Base-by-base conservation (phyloP, 2,113 vertebrate species). In the Oceanodroma tethys region DNA sequence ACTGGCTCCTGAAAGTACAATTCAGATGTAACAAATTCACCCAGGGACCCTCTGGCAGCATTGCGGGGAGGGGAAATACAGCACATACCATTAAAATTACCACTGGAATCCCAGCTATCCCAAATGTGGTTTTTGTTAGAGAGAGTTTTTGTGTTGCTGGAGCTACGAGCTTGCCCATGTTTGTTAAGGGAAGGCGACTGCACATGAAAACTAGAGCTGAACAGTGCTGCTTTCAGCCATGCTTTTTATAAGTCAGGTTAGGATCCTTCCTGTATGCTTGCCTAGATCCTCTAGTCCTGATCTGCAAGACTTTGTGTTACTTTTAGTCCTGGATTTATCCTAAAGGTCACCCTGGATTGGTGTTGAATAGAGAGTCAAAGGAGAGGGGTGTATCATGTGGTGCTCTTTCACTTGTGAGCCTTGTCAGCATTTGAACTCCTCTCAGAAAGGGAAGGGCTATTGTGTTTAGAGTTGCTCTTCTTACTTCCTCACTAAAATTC, bases 81-180 rank as follows among this genome's bases (percentile, higher is more conserved):
- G 66, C 62, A 70, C 74, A 63, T 94, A 45, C 76, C 91, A 50
- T 89, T 75, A 58, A 91, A 85, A 91, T 89, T 43, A 90, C 58
- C 40, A 9, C 83, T 87, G 96, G 94, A 88, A 92, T 97, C 40
- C 60, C 73, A 85, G 74, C 88, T 82, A 87, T 97, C 53, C 67
- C 62, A 50, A 82, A 62, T 70, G 86, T 84, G 93, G 36, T 56
- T 82, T 91, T 67, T 86, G 30, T 95, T 87, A 88, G 78, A 73
- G 76, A 50, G 83, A 38, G 48, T 10, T 93, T 53, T 73, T 81
- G 60, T 75, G 71, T 56, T 82, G 83, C 76, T 79, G 52, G 48
- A 90, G 52, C 43, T 91, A 18, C 0, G 0, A 32, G 56, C 65
- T 74, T 23, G 43, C 63, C 40, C 14, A 0, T 42, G 66, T 86